A percentile compares a stretch with the other conserved stretches of the same genome.
phyloP scores from a whole-genome alignment of 2,113 vertebrate genomes.

The Rhineura floridana region DNA sequence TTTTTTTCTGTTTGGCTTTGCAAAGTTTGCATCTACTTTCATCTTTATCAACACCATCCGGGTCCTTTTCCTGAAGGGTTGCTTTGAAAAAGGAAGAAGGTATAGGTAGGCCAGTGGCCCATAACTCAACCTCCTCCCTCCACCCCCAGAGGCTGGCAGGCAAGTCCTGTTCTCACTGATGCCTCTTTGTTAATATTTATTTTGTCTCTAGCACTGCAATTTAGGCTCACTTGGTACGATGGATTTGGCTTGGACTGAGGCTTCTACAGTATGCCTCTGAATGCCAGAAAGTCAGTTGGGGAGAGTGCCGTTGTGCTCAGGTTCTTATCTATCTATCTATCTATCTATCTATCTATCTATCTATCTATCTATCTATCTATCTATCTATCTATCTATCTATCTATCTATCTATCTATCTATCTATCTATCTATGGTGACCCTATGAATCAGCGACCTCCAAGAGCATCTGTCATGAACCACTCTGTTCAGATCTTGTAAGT shows the following conservation, averaged over 20 bases:
- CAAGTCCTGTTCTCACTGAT: not conserved
- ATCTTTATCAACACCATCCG: not conserved
- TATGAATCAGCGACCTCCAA: too few relatives aligned
- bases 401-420: too few relatives aligned
- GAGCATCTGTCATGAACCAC: too few relatives aligned
- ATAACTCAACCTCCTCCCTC: not conserved
- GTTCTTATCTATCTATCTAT: too few relatives aligned
- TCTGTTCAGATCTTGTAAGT: too few relatives aligned
- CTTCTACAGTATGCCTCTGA: too few relatives aligned
- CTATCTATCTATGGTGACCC: too few relatives aligned
- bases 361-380: too few relatives aligned
- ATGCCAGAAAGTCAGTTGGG: too few relatives aligned
- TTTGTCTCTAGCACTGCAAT: not conserved
- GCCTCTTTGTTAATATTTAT: not conserved
- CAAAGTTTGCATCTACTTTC: slow-evolving; percentile 2
- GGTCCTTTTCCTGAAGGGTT: not conserved
- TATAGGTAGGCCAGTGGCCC: not conserved
- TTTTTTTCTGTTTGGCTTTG: slow-evolving; percentile 24
- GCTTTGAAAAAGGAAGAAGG: not conserved
- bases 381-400: too few relatives aligned
- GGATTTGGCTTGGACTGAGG: not conserved
- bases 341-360: too few relatives aligned
- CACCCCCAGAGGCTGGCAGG: not conserved
- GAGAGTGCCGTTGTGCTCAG: too few relatives aligned
- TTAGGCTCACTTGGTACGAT: not conserved